Evolutionary conservation across 2,888 invertebrate species (phyloP), one percentile per base, ranked within the genome.

Genomic region (Gandaritis pyraliata): DNA sequence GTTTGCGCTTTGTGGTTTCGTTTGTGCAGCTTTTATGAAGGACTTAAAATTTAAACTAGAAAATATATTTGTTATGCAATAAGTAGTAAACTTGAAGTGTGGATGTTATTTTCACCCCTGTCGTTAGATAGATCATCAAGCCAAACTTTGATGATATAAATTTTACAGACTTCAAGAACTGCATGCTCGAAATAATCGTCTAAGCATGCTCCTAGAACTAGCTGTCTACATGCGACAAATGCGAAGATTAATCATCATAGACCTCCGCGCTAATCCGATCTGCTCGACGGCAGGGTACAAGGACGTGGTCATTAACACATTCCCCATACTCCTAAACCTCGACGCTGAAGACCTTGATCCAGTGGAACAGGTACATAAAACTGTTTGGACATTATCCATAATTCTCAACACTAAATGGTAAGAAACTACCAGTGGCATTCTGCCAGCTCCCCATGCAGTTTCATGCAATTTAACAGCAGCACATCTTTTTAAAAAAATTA

Each of bases 151-250:
- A 23, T 10, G 1, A 12, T 15, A 11, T 54, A 12, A 23, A 23
- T 46, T 54, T 13, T 33, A 7, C 69, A 91, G 92, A 69, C 75
- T 90, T 23, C 79, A 82, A 12, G 89, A 90, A 64, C 66, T 92
- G 0, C 82, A 87, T 66, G 81, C 75, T 0, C 79, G 90, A 5
- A 91, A 91, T 71, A 92, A 92, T 69, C 75, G 84, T 0, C 63
- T 91, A 1, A 69, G 75, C 59, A 75, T 79, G 45, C 74, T 91
- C 3, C 69, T 91, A 1, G 92, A 92, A 64, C 71, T 92, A 29
- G 88, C 90, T 0, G 83, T 90, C 18, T 92, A 89, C 72, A 83
- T 89, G 86, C 80, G 82, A 6, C 84, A 87, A 63, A 63, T 90
- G 78, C 77, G 82, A 0, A 72, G 86, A 1, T 75, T 92, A 2